Base-by-base conservation (phyloP, 2,113 vertebrate genomes). In the Petrocephalus microphthalmus region DNA sequence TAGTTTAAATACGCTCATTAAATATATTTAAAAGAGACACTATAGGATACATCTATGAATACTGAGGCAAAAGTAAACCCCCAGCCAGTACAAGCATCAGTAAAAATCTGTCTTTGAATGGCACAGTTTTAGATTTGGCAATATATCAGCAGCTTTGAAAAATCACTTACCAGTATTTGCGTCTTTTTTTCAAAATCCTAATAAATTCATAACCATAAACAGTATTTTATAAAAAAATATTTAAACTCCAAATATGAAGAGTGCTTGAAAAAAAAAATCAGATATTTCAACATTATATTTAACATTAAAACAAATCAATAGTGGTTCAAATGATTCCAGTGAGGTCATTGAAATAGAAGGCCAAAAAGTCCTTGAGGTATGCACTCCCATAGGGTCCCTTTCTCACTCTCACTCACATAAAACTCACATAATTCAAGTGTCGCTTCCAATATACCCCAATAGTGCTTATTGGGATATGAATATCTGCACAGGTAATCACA, bases 341-440 rank as follows among this genome's bases (percentile, higher is more conserved):
- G 95, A 96, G 95, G 95, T 96, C 94, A 94, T 93, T 94, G 92
- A 92, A 90, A 94, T 94, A 94, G 95, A 96, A 96, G 95, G 95
- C 95, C 94, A 95, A 95, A 92, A 92, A 93, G 93, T 93, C 95
- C 97, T 97, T 97, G 97, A 98, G 96, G 96, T 97, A 96, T 95
- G 93, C 92, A 92, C 93, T 95, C 93, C 92, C 92, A 95, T 94
- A 92, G 90, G 92, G 90, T 93, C 89, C 91, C 88, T 85, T 91
- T 88, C 90, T 42, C 42, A 42, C 42, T 42, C 42, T 42, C 42
- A 42, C 42, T 42, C 42, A 42, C 42, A 42, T 42, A 52, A 86
- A 86, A 56, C 37, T 81, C 49, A 54, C 83, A 88, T 54, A 87
- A 85, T 82, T 88, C 86, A 54, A 84, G 82, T 88, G 71, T 83